These are phyloP conservation scores for Drosophila hamatofila DNA, from an alignment of 2,888 invertebrate species.

Conservation along the genomic window DNA sequence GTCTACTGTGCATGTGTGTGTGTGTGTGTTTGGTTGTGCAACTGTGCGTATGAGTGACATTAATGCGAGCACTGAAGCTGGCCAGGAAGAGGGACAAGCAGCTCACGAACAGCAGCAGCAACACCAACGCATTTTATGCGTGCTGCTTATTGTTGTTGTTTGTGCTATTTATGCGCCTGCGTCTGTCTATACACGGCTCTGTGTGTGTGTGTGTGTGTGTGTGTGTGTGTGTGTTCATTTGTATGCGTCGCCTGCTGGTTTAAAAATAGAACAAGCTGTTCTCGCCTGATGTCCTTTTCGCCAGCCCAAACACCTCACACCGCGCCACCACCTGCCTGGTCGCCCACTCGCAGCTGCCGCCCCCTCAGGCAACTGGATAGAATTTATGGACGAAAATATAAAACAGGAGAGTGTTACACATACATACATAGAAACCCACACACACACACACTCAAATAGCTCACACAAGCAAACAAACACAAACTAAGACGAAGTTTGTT, in stretches of 20 bases:
- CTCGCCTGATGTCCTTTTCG: slow-evolving; percentile 74
- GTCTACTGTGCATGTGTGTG: background rate
- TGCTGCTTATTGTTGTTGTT: slow-evolving; percentile 48
- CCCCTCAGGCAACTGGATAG: slow-evolving; percentile 66
- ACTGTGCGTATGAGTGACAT: slow-evolving; percentile 81
- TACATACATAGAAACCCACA: slow-evolving; percentile 28
- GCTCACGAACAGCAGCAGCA: slow-evolving; percentile 24
- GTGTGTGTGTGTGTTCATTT: slow-evolving; percentile 36
- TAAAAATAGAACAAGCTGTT: slow-evolving; percentile 79
- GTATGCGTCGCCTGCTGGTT: slow-evolving; percentile 60
- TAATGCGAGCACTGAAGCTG: slow-evolving; percentile 72
- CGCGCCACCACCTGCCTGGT: background rate
- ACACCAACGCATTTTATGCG: slow-evolving; percentile 58
- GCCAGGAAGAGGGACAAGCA: slow-evolving; percentile 44
- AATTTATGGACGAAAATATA: slow-evolving; percentile 78
- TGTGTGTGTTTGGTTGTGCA: slow-evolving; percentile 66
- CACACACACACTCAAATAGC: slow-evolving; percentile 15
- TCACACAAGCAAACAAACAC: slow-evolving; percentile 30
- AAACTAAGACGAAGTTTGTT: slow-evolving; percentile 62
- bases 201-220: slow-evolving; percentile 31
- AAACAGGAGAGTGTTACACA: slow-evolving; percentile 62
- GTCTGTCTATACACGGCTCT: slow-evolving; percentile 46
- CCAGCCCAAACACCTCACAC: slow-evolving; percentile 66
- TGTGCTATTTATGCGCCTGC: slow-evolving; percentile 79
- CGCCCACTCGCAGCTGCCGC: slow-evolving; percentile 21